Base-by-base conservation (phyloP, 1,140 invertebrate species). In the Drosophila truncata region DNA sequence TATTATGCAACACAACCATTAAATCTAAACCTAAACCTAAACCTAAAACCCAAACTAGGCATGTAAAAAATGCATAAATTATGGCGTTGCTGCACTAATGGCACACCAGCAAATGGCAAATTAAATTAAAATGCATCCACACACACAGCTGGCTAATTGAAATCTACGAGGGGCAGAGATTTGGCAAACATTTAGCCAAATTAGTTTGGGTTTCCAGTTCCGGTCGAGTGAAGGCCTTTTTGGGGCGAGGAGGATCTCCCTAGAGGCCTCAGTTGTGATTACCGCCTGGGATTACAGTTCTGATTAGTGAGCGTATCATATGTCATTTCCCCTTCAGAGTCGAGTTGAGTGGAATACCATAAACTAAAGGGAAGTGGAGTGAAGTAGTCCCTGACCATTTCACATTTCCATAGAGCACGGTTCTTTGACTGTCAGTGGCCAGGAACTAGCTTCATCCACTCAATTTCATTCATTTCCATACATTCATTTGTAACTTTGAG, bases 101-200 rank as follows among this genome's bases (percentile, higher is more conserved):
- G 79, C 58, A 63, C 47, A 50, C 60, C 4, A 18, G n/a, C 49
- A 27, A 47, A 47, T 42, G 55, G 60, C 64, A 70, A 87, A 87
- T 80, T 70, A 84, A 88, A 80, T 87, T 88, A 74, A 78, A 90
- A 71, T 80, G 76, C 84, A 88, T 70, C 46, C 66, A 55, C 73
- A 49, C 66, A 55, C 73, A 55, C 73, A 55, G 42, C 61, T 35
- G 29, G 20, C 35, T 63, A 72, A 60, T 25, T 54, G 31, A 35
- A 62, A 46, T 27, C 44, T n/a, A 35, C 31, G 31, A 10, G 29
- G 23, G 49, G 33, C 11, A 23, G 33, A 39, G 20, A 33, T 70
- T 74, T 16, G 27, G 33, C 49, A 27, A 64, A 41, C 52, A 76
- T 75, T 76, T 76, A 65, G 70, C 18, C 70, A 60, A 77, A 77